Evolutionary conservation across 2,113 vertebrate genomes (phyloP).

Genomic region (Oostethus manadensis): DNA sequence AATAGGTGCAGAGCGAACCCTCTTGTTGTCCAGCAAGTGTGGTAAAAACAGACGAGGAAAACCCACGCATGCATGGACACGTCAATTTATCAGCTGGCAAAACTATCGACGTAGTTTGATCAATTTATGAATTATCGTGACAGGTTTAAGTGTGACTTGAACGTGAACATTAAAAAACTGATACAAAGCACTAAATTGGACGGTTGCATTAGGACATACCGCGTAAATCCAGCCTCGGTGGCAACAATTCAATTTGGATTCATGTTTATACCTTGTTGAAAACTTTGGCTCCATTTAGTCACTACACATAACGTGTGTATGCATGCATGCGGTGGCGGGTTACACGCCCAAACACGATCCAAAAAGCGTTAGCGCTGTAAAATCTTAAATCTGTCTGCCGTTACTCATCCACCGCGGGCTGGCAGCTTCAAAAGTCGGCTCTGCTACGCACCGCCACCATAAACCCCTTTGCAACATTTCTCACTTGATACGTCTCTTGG

Average conservation of each 20-base stretch:
- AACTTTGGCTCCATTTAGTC: background rate
- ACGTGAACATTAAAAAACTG: no score
- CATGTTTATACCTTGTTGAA: background rate
- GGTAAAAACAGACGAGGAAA: no score
- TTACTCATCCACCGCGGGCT: slow-evolving; percentile 30
- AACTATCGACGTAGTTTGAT: no score
- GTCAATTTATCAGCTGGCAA: no score
- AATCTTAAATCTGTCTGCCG: slow-evolving; percentile 40
- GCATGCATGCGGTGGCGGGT: background rate
- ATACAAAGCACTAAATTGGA: no score
- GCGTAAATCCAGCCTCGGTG: no score
- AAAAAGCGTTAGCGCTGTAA: slow-evolving; percentile 35
- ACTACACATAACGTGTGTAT: background rate
- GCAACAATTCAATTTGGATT: background rate
- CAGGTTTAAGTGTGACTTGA: no score
- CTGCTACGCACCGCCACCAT: slow-evolving; percentile 49
- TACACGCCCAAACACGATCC: slow-evolving; percentile 12
- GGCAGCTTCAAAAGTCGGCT: slow-evolving; percentile 45
- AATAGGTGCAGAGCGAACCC: no score
- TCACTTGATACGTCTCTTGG: slow-evolving; percentile 55
- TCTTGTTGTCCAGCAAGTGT: no score
- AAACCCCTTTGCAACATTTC: slow-evolving; percentile 61
- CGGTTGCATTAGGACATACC: no score
- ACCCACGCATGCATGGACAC: no score
- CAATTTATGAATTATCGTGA: no score